Evolutionary conservation across 2,888 invertebrate species (phyloP), one percentile per base, ranked within the genome.

Genomic region (Ichneumoninae sp.): DNA sequence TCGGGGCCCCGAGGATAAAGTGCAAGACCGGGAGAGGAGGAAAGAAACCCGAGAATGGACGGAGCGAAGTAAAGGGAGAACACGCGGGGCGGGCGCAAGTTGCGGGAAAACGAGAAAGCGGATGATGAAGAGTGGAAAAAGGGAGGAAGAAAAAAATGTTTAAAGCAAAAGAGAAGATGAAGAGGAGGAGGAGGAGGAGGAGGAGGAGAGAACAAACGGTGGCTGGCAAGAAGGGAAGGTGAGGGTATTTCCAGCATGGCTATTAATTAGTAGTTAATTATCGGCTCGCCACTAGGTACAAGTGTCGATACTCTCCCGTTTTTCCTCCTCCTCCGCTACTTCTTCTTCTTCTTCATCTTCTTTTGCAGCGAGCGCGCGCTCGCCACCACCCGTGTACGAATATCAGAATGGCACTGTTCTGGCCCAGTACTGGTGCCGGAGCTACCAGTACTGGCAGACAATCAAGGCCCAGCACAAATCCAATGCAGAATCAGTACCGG

Each of bases 261-360:
- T 89, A 90, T 90, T 90, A 90, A 90, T 90, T 90, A 90, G 85
- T 88, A 65, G 83, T 88, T 90, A 88, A 89, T 90, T 90, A 89
- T 89, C 86, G 81, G 47, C 69, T 70, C 71, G 83, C 83, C 86
- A 84, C 85, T 84, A 75, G 75, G 66, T 50, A 75, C 71, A 83
- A 87, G 83, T 86, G 88, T 87, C 88, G 86, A 88, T 87, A 86
- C 85, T 68, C 54, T 57, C 65, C 22, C 8, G n/a, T 19, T 30
- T 68, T 57, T 22, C 26, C 54, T 54, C 10, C 26, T 74, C 30
- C 26, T 33, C 16, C 33, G 5, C 63, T 54, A 26, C 57, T 1
- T 74, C 78, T 44, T 44, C 44, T 44, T 44, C 44, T 26, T 36
- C 8, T 10, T 40, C 7, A 7, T 65, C 33, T 26, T 26, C 30